These are phyloP conservation scores for Aulostomus chinensis DNA, from an alignment of 2,797 vertebrate species.

Conservation along the genomic window DNA sequence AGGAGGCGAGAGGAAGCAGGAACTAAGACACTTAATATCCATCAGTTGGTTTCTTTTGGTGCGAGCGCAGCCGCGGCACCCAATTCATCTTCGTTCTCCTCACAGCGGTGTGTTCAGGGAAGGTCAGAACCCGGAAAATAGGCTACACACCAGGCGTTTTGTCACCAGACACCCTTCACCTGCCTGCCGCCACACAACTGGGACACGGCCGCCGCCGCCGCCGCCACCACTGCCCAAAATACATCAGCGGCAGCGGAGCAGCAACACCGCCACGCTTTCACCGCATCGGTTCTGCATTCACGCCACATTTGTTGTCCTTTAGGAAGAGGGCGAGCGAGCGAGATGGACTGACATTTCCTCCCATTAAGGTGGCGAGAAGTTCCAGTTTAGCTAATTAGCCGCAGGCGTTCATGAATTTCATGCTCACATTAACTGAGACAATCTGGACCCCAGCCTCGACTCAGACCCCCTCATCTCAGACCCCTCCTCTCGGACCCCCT, in stretches of 20 bases:
- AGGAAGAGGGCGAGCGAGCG: neutral
- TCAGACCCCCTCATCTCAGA: too few species aligned
- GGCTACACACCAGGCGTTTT: conserved; percentile 59
- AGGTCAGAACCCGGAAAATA: conserved; percentile 70
- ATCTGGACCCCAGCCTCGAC: too few species aligned
- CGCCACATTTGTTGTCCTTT: conserved; percentile 45
- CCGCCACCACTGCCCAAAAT: conserved; percentile 53
- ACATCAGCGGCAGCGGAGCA: conserved; percentile 36
- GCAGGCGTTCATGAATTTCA: too few species aligned
- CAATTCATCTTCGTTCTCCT: conserved; percentile 63
- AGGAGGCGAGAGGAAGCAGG: conserved; percentile 3
- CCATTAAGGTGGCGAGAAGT: neutral
- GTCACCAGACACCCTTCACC: conserved; percentile 65
- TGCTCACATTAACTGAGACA: too few species aligned
- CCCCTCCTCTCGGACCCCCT: too few species aligned
- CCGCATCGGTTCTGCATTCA: conserved; percentile 41
- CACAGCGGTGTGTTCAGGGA: conserved; percentile 38
- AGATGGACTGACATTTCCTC: conserved; percentile 45
- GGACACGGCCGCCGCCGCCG: conserved; percentile 39
- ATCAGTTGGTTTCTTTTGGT: conserved; percentile 17
- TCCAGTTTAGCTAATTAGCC: too few species aligned
- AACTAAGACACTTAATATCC: conserved; percentile 31
- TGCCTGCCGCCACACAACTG: conserved; percentile 55
- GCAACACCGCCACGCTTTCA: conserved; percentile 7
- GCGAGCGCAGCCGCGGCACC: too few species aligned